A percentile compares a stretch with the other conserved stretches of the same genome.
These are phyloP conservation scores for Acleris emargana DNA, from an alignment of 2,888 invertebrate genomes.

Conservation along the genomic window DNA sequence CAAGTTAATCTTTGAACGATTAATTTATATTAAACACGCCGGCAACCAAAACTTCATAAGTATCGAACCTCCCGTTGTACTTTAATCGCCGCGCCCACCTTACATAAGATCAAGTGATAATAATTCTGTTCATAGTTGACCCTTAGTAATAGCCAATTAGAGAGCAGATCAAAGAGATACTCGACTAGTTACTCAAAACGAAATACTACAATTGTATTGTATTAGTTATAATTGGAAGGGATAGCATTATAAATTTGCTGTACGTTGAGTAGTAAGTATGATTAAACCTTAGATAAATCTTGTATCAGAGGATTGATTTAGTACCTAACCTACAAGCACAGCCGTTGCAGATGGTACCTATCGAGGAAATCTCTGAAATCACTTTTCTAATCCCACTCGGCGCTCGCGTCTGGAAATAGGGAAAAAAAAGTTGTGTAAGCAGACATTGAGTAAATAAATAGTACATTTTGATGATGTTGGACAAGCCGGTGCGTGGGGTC, in stretches of 20 bases:
- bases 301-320: constrained; percentile 15
- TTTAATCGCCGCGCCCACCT: too few species aligned
- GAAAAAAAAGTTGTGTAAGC: not conserved
- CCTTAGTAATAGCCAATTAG: constrained; percentile 2
- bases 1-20: not conserved
- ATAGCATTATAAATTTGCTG: not conserved
- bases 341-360: constrained; percentile 25
- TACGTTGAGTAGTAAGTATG: not conserved
- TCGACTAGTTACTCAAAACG: too few species aligned
- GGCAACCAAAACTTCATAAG: too few species aligned
- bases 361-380: constrained; percentile 27
- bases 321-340: too few species aligned
- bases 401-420: constrained; percentile 10
- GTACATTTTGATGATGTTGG: constrained; percentile 12
- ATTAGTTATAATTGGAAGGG: too few species aligned
- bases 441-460: constrained; percentile 15
- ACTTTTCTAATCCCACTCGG: constrained; percentile 22
- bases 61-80: too few species aligned
- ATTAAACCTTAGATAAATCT: constrained; percentile 1
- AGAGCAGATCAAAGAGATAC: not conserved
- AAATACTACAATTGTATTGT: too few species aligned
- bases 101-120: not conserved
- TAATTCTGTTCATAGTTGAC: not conserved
- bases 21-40: too few species aligned
- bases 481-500: constrained; percentile 22